A percentile compares a stretch with the other conserved stretches of the same genome.
Conservation (phyloP, 2,797 vertebrate genomes). For the Pseudocheirus occidentalis region DNA sequence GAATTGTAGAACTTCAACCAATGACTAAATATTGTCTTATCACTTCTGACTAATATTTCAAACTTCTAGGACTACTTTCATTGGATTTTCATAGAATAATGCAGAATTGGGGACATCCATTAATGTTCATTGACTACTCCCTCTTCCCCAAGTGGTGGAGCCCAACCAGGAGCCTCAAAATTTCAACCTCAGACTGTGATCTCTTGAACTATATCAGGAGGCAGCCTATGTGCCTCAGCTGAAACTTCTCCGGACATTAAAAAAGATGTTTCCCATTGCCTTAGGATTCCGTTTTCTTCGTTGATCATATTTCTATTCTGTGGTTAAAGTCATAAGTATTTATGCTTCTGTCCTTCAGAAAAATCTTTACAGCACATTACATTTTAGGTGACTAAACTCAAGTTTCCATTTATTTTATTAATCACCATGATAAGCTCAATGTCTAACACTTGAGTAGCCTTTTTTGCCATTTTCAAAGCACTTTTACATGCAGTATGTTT, state of each 20-base stretch:
- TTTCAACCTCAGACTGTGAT: not conserved
- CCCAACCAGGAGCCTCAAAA: not conserved
- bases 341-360: not conserved
- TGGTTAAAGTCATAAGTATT: not conserved
- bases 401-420: not conserved
- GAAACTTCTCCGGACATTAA: not conserved
- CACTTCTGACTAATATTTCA: not conserved
- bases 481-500: not conserved
- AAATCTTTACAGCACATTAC: not conserved
- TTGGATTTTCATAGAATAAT: not conserved
- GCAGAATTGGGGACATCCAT: not conserved
- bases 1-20: not conserved
- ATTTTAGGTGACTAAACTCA: not conserved
- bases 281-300: not conserved
- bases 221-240: not conserved
- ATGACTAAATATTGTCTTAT: not conserved
- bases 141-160: not conserved
- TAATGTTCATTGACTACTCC: not conserved
- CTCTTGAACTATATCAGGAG: not conserved
- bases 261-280: not conserved
- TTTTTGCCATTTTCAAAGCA: not conserved
- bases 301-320: not conserved
- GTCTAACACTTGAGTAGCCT: not conserved
- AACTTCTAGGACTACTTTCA: not conserved
- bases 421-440: not conserved